These are phyloP conservation scores for Drosophila aff. DNA, from an alignment of 1,140 invertebrate species.

Conservation along the genomic window DNA sequence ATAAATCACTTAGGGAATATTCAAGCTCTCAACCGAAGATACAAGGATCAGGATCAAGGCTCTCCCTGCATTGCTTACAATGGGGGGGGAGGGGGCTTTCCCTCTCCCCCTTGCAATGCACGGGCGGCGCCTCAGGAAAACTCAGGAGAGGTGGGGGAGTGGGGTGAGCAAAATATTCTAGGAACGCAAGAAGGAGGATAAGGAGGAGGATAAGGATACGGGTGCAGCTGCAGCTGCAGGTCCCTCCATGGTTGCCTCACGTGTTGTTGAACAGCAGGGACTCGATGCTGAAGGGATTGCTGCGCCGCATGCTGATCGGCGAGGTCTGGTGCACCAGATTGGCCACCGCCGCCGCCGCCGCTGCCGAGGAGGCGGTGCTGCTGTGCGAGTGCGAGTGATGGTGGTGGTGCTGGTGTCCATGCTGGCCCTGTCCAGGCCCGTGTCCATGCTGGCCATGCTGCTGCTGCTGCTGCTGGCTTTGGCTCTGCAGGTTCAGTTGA, in stretches of 20 bases:
- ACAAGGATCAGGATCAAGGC: neutral
- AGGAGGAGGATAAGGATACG: neutral
- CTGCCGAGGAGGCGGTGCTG: slow-evolving; percentile 34
- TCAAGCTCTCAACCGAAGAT: slow-evolving; percentile 65
- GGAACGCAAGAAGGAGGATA: slow-evolving; percentile 25
- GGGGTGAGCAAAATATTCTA: slow-evolving; percentile 44
- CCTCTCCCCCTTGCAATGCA: neutral
- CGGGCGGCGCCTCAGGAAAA: neutral
- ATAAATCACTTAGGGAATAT: slow-evolving; percentile 71
- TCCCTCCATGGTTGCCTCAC: slow-evolving; percentile 84
- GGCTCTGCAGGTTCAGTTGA: slow-evolving; percentile 71
- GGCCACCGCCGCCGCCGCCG: slow-evolving; percentile 63
- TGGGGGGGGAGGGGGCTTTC: neutral
- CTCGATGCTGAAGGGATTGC: slow-evolving; percentile 94
- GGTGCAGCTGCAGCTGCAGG: neutral
- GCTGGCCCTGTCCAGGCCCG: slow-evolving; percentile 16
- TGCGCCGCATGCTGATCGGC: slow-evolving; percentile 87
- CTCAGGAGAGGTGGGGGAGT: too few relatives aligned
- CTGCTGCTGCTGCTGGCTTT: slow-evolving; percentile 64
- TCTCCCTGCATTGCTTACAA: neutral
- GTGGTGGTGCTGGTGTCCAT: slow-evolving; percentile 1
- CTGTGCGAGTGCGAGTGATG: slow-evolving; percentile 33
- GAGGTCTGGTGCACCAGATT: slow-evolving; percentile 85
- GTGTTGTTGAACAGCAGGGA: slow-evolving; percentile 90
- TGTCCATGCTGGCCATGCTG: slow-evolving; percentile 19